Evolutionary conservation across 2,113 vertebrate species (phyloP).

Genomic region (Syngnathus scovelli): DNA sequence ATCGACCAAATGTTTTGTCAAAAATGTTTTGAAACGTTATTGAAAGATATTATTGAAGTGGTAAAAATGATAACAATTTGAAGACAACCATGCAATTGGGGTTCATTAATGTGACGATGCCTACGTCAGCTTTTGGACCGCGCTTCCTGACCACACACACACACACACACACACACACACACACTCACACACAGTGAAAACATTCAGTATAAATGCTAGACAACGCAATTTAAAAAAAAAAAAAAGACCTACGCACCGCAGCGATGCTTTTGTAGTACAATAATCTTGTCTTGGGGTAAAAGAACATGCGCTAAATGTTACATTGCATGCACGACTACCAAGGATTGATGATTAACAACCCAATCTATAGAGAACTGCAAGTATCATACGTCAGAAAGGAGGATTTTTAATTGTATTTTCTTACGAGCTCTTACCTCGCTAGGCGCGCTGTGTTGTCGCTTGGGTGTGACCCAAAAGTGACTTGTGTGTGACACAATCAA

Average conservation of each 20-base stretch:
- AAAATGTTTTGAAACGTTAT: neutral
- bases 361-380: conserved; percentile 33
- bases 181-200: conserved; percentile 12
- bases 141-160: conserved; percentile 23
- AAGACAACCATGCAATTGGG: neutral
- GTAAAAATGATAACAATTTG: neutral
- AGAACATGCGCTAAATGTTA: conserved; percentile 38
- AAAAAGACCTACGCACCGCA: conserved; percentile 24
- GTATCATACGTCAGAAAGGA: conserved; percentile 29
- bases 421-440: conserved; percentile 37
- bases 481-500: conserved; percentile 27
- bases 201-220: conserved; percentile 8
- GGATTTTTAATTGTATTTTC: conserved; percentile 7
- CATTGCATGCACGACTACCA: conserved; percentile 64
- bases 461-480: conserved; percentile 25
- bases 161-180: conserved; percentile 26
- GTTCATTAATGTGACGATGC: conserved; percentile 53
- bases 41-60: neutral
- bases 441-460: conserved; percentile 37
- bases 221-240: conserved; percentile 32
- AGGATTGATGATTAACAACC: conserved; percentile 25
- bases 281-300: conserved; percentile 22
- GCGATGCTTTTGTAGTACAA: conserved; percentile 38
- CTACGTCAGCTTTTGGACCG: conserved; percentile 61
- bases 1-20: no score